phyloP scores from a whole-genome alignment of 2,113 vertebrate species.

The Eublepharis macularius region DNA sequence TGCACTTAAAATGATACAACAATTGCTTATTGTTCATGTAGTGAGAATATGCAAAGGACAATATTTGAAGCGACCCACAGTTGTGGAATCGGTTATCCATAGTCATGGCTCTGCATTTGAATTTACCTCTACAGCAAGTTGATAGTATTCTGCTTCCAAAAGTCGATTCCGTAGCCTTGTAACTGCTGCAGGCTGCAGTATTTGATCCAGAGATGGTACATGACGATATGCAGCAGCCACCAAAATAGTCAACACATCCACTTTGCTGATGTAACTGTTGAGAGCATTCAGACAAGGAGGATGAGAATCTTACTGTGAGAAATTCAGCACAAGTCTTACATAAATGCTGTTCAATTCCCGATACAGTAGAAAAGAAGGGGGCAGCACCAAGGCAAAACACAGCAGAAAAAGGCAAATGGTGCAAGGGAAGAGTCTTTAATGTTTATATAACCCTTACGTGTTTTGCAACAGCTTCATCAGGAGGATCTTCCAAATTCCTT shows the following conservation, averaged over 20 bases:
- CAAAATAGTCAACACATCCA: constrained; percentile 93
- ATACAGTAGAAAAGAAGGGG: too few relatives aligned
- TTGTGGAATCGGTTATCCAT: not conserved
- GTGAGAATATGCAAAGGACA: not conserved
- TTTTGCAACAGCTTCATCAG: too few relatives aligned
- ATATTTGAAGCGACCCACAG: not conserved
- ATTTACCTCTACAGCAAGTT: constrained; percentile 92
- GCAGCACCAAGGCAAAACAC: too few relatives aligned
- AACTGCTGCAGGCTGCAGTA: constrained; percentile 88
- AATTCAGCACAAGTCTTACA: not conserved
- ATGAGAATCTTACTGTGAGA: not conserved
- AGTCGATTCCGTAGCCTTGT: constrained; percentile 91
- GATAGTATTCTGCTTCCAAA: constrained; percentile 93
- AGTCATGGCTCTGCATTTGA: not conserved
- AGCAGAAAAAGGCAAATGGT: too few relatives aligned
- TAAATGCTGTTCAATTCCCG: not conserved
- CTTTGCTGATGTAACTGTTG: constrained; percentile 95
- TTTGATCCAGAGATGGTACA: constrained; percentile 92
- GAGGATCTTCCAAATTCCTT: too few relatives aligned
- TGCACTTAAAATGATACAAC: not conserved
- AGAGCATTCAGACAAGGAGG: constrained; percentile 14
- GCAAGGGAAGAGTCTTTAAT: too few relatives aligned
- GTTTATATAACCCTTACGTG: too few relatives aligned
- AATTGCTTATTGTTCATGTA: not conserved
- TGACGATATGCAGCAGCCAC: constrained; percentile 92